Evolutionary conservation across 2,113 vertebrate genomes (phyloP), one percentile per base, ranked within the genome.

Genomic region (Cervus canadensis): DNA sequence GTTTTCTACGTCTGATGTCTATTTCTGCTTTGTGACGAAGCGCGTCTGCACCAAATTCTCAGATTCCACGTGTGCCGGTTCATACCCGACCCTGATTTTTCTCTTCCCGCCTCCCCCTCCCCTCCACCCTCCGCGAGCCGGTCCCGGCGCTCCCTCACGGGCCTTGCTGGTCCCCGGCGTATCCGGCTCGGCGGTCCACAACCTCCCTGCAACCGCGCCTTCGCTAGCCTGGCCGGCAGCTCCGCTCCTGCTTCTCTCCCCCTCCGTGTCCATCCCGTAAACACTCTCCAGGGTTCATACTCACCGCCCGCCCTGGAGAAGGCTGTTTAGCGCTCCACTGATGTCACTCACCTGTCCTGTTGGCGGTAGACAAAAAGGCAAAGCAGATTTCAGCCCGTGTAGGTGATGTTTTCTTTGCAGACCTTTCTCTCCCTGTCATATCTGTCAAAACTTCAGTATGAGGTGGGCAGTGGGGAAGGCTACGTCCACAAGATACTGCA

Each of bases 321-420:
- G 6, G 0, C 40, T 5, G 28, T 12, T 56, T 5, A n/a, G 59
- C n/a, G 2, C 28, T 7, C 36, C 5, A 4, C 0, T 45, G 21
- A 11, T n/a, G 48, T 45, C 76, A 7, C 3, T 36, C 11, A 1
- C 50, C 48, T 50, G 33, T 19, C 52, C 25, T 48, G 28, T 30
- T 30, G 28, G 16, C 23, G 9, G 3, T 28, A 45, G 17, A 60
- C 19, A 5, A 91, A 40, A 62, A 33, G 26, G 19, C 52, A 76
- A 84, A 84, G 50, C 4, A 7, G 45, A 13, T 62, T 26, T 85
- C 62, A 54, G 36, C 54, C 43, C 50, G 19, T 23, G 59, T 19
- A 16, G 17, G 50, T 17, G 30, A 4, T 8, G 43, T 13, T 89
- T 74, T 50, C 60, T 74, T 13, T 60, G 43, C 17, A n/a, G 54